Evolutionary conservation across 2,888 invertebrate genomes (phyloP).

Genomic region (Hipparchia sbordonii): DNA sequence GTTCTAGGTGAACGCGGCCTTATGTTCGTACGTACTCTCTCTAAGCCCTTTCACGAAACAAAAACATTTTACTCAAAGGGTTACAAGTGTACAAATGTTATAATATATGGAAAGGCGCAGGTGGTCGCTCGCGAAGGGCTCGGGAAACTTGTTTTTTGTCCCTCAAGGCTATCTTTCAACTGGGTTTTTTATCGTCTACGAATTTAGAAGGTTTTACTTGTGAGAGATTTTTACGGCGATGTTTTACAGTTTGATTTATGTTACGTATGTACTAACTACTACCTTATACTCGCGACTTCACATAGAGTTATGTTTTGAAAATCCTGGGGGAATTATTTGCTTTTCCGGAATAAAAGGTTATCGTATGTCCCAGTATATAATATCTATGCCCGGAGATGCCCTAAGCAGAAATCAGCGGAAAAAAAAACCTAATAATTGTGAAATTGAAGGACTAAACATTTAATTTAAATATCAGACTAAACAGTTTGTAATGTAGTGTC

Average conservation of each 20-base stretch:
- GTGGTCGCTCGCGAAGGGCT: conserved; percentile 41
- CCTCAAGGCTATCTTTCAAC: conserved; percentile 47
- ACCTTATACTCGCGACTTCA: background rate
- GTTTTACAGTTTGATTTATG: conserved; percentile 11
- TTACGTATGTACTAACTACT: background rate
- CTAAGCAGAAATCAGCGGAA: too few species aligned
- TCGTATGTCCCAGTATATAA: too few species aligned
- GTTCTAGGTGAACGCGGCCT: background rate
- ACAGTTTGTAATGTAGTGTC: too few species aligned
- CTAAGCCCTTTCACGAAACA: conserved; percentile 28
- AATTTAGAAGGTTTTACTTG: conserved; percentile 38
- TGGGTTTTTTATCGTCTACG: conserved; percentile 45
- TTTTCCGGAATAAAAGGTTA: too few species aligned
- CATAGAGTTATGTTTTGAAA: too few species aligned
- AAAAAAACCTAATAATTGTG: too few species aligned
- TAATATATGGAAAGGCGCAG: conserved; percentile 41
- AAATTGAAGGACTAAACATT: too few species aligned
- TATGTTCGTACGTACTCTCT: background rate
- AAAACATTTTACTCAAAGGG: conserved; percentile 40
- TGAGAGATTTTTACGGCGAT: conserved; percentile 14
- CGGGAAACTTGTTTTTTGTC: conserved; percentile 45
- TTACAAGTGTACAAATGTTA: conserved; percentile 30
- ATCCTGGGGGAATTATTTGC: too few species aligned
- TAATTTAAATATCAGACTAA: too few species aligned
- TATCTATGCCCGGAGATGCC: too few species aligned